Percentiles rank a stretch among this genome's conserved stretches.
Evolutionary conservation across 2,888 invertebrate species (phyloP).

Genomic region (Congeria kusceri): DNA sequence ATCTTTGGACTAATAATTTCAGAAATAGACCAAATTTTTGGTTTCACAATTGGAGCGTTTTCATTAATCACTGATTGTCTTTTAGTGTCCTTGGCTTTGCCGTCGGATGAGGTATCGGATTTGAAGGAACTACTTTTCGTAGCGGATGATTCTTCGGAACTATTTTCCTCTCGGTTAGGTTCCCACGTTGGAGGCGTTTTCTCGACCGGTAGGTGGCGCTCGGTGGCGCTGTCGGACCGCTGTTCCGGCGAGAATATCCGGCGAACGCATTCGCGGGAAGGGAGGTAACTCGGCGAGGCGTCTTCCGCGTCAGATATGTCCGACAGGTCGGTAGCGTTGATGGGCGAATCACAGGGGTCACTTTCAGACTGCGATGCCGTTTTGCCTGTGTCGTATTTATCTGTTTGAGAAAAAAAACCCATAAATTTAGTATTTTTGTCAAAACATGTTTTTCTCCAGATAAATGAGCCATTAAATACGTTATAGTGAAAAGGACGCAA

Average conservation of each 20-base stretch:
- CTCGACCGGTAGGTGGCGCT: not conserved
- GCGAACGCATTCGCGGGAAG: constrained; percentile 2
- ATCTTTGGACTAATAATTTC: constrained; percentile 65
- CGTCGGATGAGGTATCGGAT: too few relatives aligned
- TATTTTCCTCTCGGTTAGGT: not conserved
- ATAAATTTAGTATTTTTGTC: not conserved
- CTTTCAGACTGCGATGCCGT: constrained; percentile 20
- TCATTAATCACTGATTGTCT: too few relatives aligned
- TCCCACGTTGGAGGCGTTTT: not conserved
- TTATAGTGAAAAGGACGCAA: too few relatives aligned
- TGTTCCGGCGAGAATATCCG: constrained; percentile 35
- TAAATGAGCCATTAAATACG: too few relatives aligned
- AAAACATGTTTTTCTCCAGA: not conserved
- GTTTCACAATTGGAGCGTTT: constrained; percentile 56
- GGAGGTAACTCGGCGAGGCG: not conserved
- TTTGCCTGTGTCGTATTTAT: constrained; percentile 12
- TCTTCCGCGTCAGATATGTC: constrained; percentile 71
- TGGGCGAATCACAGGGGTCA: constrained; percentile 28
- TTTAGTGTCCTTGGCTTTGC: too few relatives aligned
- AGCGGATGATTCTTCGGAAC: not conserved
- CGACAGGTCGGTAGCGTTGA: constrained; percentile 57
- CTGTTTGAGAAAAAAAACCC: constrained; percentile 23
- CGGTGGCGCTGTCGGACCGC: constrained; percentile 2
- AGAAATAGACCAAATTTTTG: constrained; percentile 80
- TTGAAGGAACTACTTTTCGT: constrained; percentile 19